phyloP scores from a whole-genome alignment of 2,888 invertebrate genomes.

The Acrocyrtus sp. region DNA sequence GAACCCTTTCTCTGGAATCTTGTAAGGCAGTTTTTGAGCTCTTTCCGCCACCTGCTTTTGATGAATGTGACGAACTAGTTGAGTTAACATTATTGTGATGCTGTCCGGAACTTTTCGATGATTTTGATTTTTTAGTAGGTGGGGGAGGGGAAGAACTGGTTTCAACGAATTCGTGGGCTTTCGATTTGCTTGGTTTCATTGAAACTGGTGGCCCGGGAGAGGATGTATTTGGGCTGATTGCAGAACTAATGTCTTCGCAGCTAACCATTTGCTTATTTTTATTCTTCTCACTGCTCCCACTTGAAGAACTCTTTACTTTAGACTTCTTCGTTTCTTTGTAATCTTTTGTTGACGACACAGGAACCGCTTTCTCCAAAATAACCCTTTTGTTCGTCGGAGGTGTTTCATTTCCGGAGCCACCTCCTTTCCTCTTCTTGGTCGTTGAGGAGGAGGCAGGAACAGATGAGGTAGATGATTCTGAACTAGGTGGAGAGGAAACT shows the following conservation, averaged over 20 bases:
- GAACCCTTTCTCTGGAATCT: slow-evolving; percentile 11
- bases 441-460: slow-evolving; percentile 43
- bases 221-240: slow-evolving; percentile 46
- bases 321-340: slow-evolving; percentile 51
- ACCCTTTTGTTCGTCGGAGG: slow-evolving; percentile 46
- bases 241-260: slow-evolving; percentile 56
- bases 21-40: slow-evolving; percentile 22
- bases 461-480: slow-evolving; percentile 57
- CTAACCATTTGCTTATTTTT: slow-evolving; percentile 47
- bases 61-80: slow-evolving; percentile 33
- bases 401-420: slow-evolving; percentile 35
- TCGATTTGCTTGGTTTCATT: slow-evolving; percentile 38
- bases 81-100: slow-evolving; percentile 42
- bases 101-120: slow-evolving; percentile 24
- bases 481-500: slow-evolving; percentile 55
- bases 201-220: slow-evolving; percentile 37
- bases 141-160: slow-evolving; percentile 41
- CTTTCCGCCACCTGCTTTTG: slow-evolving; percentile 28
- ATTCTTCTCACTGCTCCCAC: slow-evolving; percentile 28
- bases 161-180: slow-evolving; percentile 36
- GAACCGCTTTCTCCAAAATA: slow-evolving; percentile 50
- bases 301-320: slow-evolving; percentile 41
- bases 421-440: slow-evolving; percentile 44
- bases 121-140: slow-evolving; percentile 43
- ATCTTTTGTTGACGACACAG: slow-evolving; percentile 50